These are phyloP conservation scores for Leistus spinibarbis DNA, from an alignment of 2,888 invertebrate genomes.

Conservation along the genomic window DNA sequence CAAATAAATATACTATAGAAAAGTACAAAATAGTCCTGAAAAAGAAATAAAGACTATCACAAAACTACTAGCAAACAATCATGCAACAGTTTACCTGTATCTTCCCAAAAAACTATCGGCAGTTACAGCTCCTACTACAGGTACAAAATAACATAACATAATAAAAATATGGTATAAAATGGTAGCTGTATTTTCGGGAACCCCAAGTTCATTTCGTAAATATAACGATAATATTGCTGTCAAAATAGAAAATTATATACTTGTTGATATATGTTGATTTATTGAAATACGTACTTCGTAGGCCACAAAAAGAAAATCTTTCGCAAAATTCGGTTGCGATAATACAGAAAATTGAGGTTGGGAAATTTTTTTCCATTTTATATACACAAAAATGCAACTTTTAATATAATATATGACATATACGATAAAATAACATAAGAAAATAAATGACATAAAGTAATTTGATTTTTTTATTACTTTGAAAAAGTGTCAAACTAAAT, in stretches of 20 bases:
- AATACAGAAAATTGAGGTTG: slow-evolving; percentile 90
- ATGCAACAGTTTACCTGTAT: slow-evolving; percentile 43
- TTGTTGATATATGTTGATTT: background rate
- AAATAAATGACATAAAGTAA: background rate
- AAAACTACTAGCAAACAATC: background rate
- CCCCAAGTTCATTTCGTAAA: slow-evolving; percentile 73
- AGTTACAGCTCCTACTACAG: slow-evolving; percentile 88
- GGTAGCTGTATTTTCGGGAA: slow-evolving; percentile 75
- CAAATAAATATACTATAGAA: slow-evolving; percentile 84
- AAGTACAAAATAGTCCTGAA: slow-evolving; percentile 89
- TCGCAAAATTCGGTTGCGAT: slow-evolving; percentile 98
- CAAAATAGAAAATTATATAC: background rate
- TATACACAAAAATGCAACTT: slow-evolving; percentile 18
- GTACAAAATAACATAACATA: slow-evolving; percentile 89
- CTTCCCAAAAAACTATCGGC: slow-evolving; percentile 93
- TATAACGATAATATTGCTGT: slow-evolving; percentile 93
- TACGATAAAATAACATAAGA: background rate
- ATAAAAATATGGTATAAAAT: slow-evolving; percentile 88
- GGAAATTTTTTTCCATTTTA: slow-evolving; percentile 71
- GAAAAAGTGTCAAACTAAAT: background rate
- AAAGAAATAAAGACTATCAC: background rate
- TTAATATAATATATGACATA: background rate
- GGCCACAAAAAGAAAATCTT: slow-evolving; percentile 95
- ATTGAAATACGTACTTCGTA: slow-evolving; percentile 77
- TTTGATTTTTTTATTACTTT: too few relatives aligned